These are phyloP conservation scores for Elanus axillaris DNA, from an alignment of 2,113 vertebrate species.

Conservation along the genomic window DNA sequence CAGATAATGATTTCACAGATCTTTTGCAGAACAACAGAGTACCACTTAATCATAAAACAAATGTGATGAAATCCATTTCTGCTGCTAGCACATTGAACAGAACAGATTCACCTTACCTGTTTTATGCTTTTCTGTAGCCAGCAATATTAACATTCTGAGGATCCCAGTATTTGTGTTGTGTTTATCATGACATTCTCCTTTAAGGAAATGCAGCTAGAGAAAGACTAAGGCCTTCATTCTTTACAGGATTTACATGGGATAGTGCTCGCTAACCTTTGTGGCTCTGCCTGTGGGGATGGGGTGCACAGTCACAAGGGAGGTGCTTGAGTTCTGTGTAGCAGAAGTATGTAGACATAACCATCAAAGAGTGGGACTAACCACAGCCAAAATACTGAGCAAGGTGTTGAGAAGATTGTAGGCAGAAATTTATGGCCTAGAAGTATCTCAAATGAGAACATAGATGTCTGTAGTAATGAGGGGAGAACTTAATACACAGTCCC, in stretches of 20 bases:
- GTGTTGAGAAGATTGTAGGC: neutral
- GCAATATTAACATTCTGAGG: neutral
- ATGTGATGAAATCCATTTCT: neutral
- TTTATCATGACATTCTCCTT: neutral
- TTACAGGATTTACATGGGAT: neutral
- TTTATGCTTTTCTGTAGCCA: neutral
- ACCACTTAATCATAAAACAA: neutral
- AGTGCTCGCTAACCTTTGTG: neutral
- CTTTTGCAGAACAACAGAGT: neutral
- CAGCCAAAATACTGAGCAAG: neutral
- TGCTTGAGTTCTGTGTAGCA: neutral
- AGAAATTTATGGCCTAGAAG: neutral
- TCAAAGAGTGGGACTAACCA: fast-evolving
- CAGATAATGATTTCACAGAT: neutral
- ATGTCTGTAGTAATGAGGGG: neutral
- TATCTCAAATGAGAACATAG: neutral
- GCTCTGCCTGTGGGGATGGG: neutral
- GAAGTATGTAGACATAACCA: neutral
- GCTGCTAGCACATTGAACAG: neutral
- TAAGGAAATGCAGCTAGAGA: neutral
- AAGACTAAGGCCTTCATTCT: neutral
- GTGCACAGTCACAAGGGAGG: fast-evolving
- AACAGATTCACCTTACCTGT: neutral
- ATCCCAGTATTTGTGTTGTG: neutral
- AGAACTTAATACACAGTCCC: neutral